Evolutionary conservation across 2,113 vertebrate species (phyloP), one percentile per base, ranked within the genome.

Genomic region (Brachypteracias leptosomus): DNA sequence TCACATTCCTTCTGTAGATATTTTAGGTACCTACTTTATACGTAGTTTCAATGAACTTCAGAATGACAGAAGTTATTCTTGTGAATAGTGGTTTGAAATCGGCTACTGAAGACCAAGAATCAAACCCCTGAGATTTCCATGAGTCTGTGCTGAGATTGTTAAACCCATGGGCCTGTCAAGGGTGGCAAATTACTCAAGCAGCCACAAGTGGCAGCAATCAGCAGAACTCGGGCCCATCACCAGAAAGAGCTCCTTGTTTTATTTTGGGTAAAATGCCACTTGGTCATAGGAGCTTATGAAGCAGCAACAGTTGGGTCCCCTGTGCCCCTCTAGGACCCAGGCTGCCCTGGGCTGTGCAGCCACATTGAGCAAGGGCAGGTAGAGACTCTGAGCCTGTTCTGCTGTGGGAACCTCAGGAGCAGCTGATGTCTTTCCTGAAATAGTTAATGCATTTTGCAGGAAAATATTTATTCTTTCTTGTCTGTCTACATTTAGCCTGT

Each of bases 331-430:
- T 46, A 17, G 46, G 18, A 46, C 46, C 20, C 2, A 10, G 8
- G 6, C n/a, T 25, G n/a, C 59, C 66, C 18, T 4, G 57, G 38
- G 40, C 38, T 46, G 47, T 31, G 59, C 35, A 10, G 51, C 42
- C 2, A 0, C 2, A 2, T 17, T 20, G 11, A 21, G 13, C 31
- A 8, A 22, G 9, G 22, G 6, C 55, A 46, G 20, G 15, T 21
- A 4, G 1, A 17, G 31, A 22, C 38, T 29, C 18, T 47, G 20
- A 22, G 40, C 31, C 31, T 4, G 0, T 63, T 49, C 40, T 33
- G 49, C 57, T 35, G 11, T 19, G 35, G 75, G 35, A 55, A 24
- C 29, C 24, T 68, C 58, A 35, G 42, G 31, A 49, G 40, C 57
- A 55, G 71, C 38, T 46, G 33, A 10, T 63, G 57, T 31, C 1